Percentiles rank a stretch among this genome's conserved stretches.
Evolutionary conservation across 2,888 invertebrate genomes (phyloP).

Genomic region (Tuberolachnus salignus): DNA sequence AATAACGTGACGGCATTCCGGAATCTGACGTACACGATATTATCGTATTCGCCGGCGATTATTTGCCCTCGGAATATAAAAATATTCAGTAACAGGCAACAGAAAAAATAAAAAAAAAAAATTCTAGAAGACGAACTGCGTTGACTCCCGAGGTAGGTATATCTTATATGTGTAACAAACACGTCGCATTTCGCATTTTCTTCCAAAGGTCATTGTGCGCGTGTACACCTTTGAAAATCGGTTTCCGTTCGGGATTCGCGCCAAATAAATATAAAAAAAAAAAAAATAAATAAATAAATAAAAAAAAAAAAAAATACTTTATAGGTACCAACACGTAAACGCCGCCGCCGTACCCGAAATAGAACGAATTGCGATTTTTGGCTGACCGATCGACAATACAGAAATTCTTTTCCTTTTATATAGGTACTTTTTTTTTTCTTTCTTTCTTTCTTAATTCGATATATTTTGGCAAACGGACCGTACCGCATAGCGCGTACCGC

Average conservation of each 20-base stretch:
- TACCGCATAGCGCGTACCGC: neutral
- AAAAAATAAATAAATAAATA: neutral
- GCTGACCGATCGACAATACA: neutral
- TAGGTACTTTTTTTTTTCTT: neutral
- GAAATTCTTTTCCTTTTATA: constrained; percentile 25
- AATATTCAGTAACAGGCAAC: too few species aligned
- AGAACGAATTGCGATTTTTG: constrained; percentile 30
- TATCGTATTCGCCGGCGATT: too few species aligned
- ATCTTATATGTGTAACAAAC: neutral
- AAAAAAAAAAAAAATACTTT: constrained; percentile 22
- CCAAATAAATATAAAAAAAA: constrained; percentile 15
- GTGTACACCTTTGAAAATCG: constrained; percentile 17
- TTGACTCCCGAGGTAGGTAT: too few species aligned
- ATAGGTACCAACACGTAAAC: neutral
- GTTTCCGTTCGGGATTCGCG: constrained; percentile 24
- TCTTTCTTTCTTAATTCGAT: neutral
- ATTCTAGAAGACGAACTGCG: too few species aligned
- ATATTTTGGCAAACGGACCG: constrained; percentile 8
- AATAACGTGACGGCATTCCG: too few species aligned
- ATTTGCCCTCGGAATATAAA: too few species aligned
- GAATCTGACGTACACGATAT: too few species aligned
- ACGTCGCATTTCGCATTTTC: constrained; percentile 12
- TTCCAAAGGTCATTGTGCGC: constrained; percentile 14
- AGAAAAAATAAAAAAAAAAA: too few species aligned
- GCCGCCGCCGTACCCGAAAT: constrained; percentile 21